phyloP scores from a whole-genome alignment of 2,888 invertebrate genomes.

The Aporophyla nigra region DNA sequence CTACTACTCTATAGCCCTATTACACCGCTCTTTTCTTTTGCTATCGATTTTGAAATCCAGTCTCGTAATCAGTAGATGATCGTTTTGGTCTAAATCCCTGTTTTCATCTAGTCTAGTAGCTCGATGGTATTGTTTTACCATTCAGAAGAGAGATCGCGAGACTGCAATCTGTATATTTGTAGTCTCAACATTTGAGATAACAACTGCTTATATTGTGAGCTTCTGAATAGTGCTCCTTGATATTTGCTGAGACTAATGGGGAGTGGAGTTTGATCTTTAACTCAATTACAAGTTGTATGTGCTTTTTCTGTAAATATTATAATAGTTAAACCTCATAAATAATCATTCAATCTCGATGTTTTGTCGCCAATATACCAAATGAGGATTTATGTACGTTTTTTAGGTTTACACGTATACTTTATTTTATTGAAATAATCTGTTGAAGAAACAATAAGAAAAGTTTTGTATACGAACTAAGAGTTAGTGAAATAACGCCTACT shows the following conservation, averaged over 20 bases:
- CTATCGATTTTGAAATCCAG: not conserved
- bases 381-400: not conserved
- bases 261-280: not conserved
- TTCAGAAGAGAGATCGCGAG: not conserved
- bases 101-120: not conserved
- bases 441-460: not conserved
- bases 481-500: not conserved
- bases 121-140: slow-evolving; percentile 6
- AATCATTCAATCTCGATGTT: not conserved
- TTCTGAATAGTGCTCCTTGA: slow-evolving; percentile 15
- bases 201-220: not conserved
- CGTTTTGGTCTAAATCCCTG: not conserved
- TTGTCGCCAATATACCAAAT: too few relatives aligned
- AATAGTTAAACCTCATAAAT: not conserved
- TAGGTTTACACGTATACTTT: not conserved
- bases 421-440: not conserved
- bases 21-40: slow-evolving; percentile 14
- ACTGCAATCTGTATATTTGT: not conserved
- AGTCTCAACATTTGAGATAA: not conserved
- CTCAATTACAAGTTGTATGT: not conserved
- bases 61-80: slow-evolving; percentile 17
- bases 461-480: not conserved
- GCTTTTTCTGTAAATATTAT: too few relatives aligned
- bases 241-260: not conserved
- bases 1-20: not conserved